Percentiles rank a stretch among this genome's conserved stretches.
Conservation (phyloP, 2,888 invertebrate genomes). For the Harpagoxenus sublaevis region DNA sequence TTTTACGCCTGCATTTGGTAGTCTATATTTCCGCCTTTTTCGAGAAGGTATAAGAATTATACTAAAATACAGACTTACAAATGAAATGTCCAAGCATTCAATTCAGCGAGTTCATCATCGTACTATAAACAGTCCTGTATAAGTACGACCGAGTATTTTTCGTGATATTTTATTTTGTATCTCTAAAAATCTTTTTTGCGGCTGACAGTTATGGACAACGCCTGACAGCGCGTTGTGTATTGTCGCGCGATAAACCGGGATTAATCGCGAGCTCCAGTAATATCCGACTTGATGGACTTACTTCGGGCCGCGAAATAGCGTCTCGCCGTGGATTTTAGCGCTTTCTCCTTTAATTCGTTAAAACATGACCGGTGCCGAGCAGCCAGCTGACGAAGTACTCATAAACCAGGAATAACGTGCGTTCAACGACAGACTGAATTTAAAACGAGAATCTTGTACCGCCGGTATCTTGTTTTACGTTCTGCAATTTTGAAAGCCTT, state of each 20-base stretch:
- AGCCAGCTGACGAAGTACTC: conserved; percentile 44
- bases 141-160: not conserved
- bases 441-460: conserved; percentile 14
- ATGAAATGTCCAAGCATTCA: not conserved
- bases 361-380: conserved; percentile 36
- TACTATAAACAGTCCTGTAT: not conserved
- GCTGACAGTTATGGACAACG: not conserved
- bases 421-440: conserved; percentile 10
- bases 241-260: conserved; percentile 57
- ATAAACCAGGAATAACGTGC: conserved; percentile 53
- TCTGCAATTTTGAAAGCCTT: conserved; percentile 13
- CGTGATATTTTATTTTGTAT: not conserved
- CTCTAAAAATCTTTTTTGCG: conserved; percentile 18
- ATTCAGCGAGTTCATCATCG: not conserved
- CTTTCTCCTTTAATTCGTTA: conserved; percentile 55
- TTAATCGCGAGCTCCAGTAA: conserved; percentile 61
- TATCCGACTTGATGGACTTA: conserved; percentile 53
- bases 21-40: not conserved
- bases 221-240: conserved; percentile 38
- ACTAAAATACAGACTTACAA: not conserved
- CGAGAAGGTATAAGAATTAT: too few relatives aligned
- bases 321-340: conserved; percentile 55
- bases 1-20: not conserved
- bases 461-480: not conserved
- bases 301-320: conserved; percentile 12